These are phyloP conservation scores for Lingula anatina DNA, from an alignment of 2,888 invertebrate species.

Conservation along the genomic window DNA sequence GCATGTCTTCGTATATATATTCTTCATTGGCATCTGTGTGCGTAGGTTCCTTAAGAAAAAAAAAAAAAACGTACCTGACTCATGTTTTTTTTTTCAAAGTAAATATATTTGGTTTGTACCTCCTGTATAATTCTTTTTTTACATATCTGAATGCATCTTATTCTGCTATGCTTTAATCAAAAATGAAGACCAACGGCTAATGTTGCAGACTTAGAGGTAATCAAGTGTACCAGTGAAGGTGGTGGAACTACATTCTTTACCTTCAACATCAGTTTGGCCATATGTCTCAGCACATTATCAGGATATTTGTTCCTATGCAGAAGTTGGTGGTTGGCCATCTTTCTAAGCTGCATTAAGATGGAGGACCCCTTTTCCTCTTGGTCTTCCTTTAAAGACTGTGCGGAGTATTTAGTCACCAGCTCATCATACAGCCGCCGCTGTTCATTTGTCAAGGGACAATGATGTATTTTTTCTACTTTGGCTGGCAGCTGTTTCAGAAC, in stretches of 20 bases:
- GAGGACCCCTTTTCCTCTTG: slow-evolving; percentile 21
- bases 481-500: slow-evolving; percentile 67
- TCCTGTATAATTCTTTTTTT: too few relatives aligned
- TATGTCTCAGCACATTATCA: slow-evolving; percentile 60
- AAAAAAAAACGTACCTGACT: not conserved
- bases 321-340: slow-evolving; percentile 89
- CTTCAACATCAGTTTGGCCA: slow-evolving; percentile 59
- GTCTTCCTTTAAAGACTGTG: slow-evolving; percentile 11
- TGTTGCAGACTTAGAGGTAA: too few relatives aligned
- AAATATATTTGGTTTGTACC: too few relatives aligned
- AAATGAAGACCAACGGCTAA: too few relatives aligned
- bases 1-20: slow-evolving; percentile 76
- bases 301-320: slow-evolving; percentile 68
- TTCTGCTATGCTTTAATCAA: too few relatives aligned
- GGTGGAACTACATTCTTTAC: too few relatives aligned
- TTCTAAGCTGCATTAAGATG: slow-evolving; percentile 76
- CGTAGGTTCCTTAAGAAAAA: slow-evolving; percentile 46
- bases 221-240: too few relatives aligned
- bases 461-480: slow-evolving; percentile 70
- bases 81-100: too few relatives aligned
- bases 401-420: slow-evolving; percentile 57
- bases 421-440: slow-evolving; percentile 74
- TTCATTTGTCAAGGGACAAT: slow-evolving; percentile 64
- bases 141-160: not conserved
- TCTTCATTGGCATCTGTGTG: slow-evolving; percentile 51